Conservation (phyloP, 2,113 vertebrate genomes). For the Rhinolophus ferrumequinum region DNA sequence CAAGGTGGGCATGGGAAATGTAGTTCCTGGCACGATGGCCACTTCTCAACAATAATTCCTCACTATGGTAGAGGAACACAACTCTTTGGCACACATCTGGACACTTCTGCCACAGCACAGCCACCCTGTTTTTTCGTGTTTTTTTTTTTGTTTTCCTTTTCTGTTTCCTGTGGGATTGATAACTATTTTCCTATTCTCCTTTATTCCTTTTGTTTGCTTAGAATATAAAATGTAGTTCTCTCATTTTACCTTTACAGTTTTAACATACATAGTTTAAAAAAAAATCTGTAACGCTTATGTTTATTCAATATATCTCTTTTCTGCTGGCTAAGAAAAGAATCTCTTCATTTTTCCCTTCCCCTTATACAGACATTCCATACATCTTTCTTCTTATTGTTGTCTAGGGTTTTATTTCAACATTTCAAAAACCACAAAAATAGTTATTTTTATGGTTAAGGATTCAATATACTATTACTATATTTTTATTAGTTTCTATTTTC, state of each 20-base stretch:
- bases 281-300: background rate
- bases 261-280: background rate
- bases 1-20: background rate
- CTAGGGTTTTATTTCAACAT: background rate
- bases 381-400: background rate
- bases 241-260: background rate
- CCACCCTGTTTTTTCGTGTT: background rate
- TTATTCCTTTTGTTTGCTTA: background rate
- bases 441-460: constrained; percentile 28
- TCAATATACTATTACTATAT: constrained; percentile 14
- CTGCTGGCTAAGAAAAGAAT: background rate
- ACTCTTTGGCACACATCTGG: background rate
- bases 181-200: background rate
- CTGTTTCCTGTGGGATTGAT: background rate
- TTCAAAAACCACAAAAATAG: background rate
- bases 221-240: background rate
- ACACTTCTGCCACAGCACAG: background rate
- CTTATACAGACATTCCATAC: background rate
- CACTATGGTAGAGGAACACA: background rate
- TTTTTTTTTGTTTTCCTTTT: background rate
- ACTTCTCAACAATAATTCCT: background rate
- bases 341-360: background rate
- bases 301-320: background rate
- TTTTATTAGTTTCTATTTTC: background rate
- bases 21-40: background rate